Base-by-base conservation (phyloP, 92 coral and sea anemone genomes). In the Desmophyllum pertusum region DNA sequence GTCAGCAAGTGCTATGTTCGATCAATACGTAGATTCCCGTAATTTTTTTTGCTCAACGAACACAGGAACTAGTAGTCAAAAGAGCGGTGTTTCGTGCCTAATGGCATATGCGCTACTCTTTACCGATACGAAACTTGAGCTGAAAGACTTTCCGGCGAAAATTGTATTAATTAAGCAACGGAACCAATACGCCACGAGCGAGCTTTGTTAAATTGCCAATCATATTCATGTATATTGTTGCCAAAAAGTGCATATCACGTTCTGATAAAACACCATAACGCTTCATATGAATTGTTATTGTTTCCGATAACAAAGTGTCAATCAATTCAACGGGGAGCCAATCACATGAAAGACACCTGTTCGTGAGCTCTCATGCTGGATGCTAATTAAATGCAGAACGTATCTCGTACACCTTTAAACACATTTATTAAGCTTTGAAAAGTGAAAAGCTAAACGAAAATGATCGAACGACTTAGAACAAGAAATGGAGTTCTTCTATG, bases 331-430 rank as follows among this genome's bases (percentile, higher is more conserved):
- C 9, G 25, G 42, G 14, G 23, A 55, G 71, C 86, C 79, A 82
- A 82, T 82, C 86, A 13, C 43, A 13, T 17, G 3, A 19, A 73
- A 82, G 86, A 73, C 86, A 82, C 86, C 86, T 82, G 86, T 73
- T 72, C 67, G 57, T 40, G 14, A 10, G 11, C 39, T 40, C 41
- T 50, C n/a, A 38, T n/a, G 10, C 40, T 52, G 13, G 29, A 30
- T 45, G 61, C 45, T 33, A 57, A 82, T 71, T 45, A 41, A 52
- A 72, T 82, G 84, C 84, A 80, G 40, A 52, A 35, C 6, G 66
- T 27, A 66, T 70, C 76, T 67, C 41, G 37, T 21, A 72, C 30
- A 23, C 30, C 35, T 2, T 42, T 51, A n/a, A 31, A 7, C 36
- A 7, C 17, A 10, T 35, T 38, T 21, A 36, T 38, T 46, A 66